Evolutionary conservation across 37 sponge, comb jelly and placozoan genomes (phyloP).

Genomic region (Oscarella lobularis): DNA sequence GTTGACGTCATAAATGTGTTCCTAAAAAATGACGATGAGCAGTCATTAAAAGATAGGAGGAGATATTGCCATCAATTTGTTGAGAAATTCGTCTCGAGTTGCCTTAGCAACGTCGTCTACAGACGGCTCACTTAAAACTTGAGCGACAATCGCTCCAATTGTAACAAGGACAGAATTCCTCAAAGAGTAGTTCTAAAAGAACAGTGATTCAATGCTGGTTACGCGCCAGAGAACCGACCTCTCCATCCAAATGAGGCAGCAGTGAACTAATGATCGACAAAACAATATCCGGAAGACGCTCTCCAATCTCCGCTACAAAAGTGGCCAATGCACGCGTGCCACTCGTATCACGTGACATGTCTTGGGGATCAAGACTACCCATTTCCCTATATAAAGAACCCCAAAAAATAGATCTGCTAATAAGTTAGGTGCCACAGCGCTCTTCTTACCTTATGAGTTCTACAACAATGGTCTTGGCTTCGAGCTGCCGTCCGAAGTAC

Average conservation of each 20-base stretch:
- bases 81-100: slow-evolving; percentile 49
- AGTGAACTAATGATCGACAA: slow-evolving; percentile 46
- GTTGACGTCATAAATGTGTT: slow-evolving; percentile 82
- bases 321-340: slow-evolving; percentile 49
- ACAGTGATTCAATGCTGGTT: too few species aligned
- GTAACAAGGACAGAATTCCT: slow-evolving; percentile 71
- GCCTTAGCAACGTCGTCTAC: slow-evolving; percentile 11
- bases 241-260: slow-evolving; percentile 71
- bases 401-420: too few species aligned
- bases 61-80: too few species aligned
- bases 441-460: slow-evolving; percentile 54
- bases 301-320: slow-evolving; percentile 58
- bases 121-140: slow-evolving; percentile 10
- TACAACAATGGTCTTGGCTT: slow-evolving; percentile 25
- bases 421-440: too few species aligned
- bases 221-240: too few species aligned
- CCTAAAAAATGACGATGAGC: too few species aligned
- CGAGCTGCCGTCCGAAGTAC: slow-evolving; percentile 20
- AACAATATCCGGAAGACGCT: slow-evolving; percentile 31
- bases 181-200: slow-evolving; percentile 58
- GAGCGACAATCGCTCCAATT: slow-evolving; percentile 42
- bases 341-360: slow-evolving; percentile 63
- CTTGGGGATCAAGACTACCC: slow-evolving; percentile 45
- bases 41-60: too few species aligned
- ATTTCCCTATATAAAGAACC: slow-evolving; percentile 42